Evolutionary conservation across 2,888 invertebrate species (phyloP).

Genomic region (Campaea margaritaria): DNA sequence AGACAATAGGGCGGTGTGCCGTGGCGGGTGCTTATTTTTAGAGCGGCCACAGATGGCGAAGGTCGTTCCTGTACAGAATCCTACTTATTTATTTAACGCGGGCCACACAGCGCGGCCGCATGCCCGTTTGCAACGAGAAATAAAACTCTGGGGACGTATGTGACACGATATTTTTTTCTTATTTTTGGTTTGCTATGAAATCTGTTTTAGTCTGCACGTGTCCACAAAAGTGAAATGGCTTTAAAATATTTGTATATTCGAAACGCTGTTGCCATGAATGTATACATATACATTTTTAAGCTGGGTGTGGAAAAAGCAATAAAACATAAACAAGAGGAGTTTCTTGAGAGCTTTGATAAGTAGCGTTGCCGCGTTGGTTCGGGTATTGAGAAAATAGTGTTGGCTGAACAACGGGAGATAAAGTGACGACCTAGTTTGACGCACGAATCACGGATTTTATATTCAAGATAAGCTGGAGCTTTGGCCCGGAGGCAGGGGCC

Average conservation of each 20-base stretch:
- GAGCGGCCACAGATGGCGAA: slow-evolving; percentile 75
- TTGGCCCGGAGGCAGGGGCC: slow-evolving; percentile 24
- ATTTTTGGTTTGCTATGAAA: slow-evolving; percentile 40
- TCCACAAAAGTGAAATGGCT: slow-evolving; percentile 36
- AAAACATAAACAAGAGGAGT: slow-evolving; percentile 17
- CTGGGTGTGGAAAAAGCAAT: not conserved
- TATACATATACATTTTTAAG: not conserved
- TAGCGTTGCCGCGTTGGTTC: slow-evolving; percentile 13
- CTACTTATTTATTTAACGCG: slow-evolving; percentile 75
- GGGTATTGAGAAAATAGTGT: slow-evolving; percentile 25
- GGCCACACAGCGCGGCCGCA: slow-evolving; percentile 61
- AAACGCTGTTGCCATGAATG: slow-evolving; percentile 1
- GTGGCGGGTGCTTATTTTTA: slow-evolving; percentile 66
- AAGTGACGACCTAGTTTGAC: slow-evolving; percentile 38
- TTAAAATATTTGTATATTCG: slow-evolving; percentile 34
- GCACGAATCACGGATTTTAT: slow-evolving; percentile 36
- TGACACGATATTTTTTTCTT: slow-evolving; percentile 22
- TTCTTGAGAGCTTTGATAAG: slow-evolving; percentile 30
- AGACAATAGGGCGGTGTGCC: slow-evolving; percentile 46
- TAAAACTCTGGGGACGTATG: slow-evolving; percentile 44
- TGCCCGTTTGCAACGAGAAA: slow-evolving; percentile 55
- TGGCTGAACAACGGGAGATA: slow-evolving; percentile 31
- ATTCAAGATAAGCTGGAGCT: slow-evolving; percentile 42
- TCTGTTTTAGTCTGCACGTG: slow-evolving; percentile 37
- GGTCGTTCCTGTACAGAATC: slow-evolving; percentile 69